These are phyloP conservation scores for Nephrotoma guestfalica DNA, from an alignment of 2,888 invertebrate genomes.

Conservation along the genomic window DNA sequence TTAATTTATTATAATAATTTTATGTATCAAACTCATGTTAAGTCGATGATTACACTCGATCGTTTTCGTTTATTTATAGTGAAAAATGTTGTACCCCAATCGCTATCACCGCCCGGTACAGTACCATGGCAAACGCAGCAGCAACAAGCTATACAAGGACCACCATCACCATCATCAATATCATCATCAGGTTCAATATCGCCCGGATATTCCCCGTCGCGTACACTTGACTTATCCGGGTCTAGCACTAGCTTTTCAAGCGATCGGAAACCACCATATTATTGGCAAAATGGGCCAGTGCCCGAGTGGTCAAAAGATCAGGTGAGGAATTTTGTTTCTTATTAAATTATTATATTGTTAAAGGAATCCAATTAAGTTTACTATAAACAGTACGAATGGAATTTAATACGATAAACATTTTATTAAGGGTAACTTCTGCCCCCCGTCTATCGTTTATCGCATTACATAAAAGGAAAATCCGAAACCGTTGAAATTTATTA, in stretches of 20 bases:
- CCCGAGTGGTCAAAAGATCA: slow-evolving; percentile 67
- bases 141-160: slow-evolving; percentile 36
- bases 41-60: neutral
- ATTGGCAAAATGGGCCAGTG: slow-evolving; percentile 55
- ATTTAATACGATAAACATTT: too few species aligned
- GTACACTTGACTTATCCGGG: slow-evolving; percentile 38
- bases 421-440: too few species aligned
- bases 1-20: neutral
- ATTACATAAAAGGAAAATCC: too few species aligned
- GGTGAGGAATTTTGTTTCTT: slow-evolving; percentile 29
- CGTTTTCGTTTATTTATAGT: slow-evolving; percentile 26
- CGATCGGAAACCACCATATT: slow-evolving; percentile 45
- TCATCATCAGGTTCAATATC: slow-evolving; percentile 46
- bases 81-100: slow-evolving; percentile 49
- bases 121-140: slow-evolving; percentile 44
- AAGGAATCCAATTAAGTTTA: neutral
- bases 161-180: slow-evolving; percentile 49
- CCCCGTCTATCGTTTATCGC: too few species aligned
- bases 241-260: slow-evolving; percentile 48
- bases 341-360: neutral
- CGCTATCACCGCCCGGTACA: slow-evolving; percentile 44
- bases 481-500: too few species aligned
- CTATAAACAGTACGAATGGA: neutral
- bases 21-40: neutral
- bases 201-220: slow-evolving; percentile 36